These are phyloP conservation scores for Acrobasis repandana DNA, from an alignment of 2,888 invertebrate species.

Conservation along the genomic window DNA sequence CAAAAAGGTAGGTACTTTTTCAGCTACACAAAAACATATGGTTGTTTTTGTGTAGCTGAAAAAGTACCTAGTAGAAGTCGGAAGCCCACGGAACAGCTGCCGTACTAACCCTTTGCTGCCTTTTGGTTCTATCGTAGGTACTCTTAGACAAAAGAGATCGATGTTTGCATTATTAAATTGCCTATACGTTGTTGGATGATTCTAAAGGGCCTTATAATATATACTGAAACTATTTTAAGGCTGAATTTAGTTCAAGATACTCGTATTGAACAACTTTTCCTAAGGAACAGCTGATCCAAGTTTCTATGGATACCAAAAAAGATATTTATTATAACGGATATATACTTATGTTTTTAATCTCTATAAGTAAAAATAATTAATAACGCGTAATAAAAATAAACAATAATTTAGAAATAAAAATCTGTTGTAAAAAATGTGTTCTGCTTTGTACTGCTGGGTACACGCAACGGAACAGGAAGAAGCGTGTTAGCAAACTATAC, in stretches of 20 bases:
- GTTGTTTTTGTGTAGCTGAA: no score
- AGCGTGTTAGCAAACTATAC: conserved; percentile 27
- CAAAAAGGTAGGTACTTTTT: neutral
- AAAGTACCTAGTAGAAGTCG: conserved; percentile 10
- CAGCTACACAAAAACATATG: neutral
- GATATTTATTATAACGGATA: neutral
- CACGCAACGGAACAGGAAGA: conserved; percentile 29
- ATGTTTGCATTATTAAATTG: conserved; percentile 1
- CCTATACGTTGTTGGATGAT: neutral
- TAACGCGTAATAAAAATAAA: neutral
- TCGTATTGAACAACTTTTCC: no score
- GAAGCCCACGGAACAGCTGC: conserved; percentile 12
- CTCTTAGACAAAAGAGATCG: no score
- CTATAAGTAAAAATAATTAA: neutral
- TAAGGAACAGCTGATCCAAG: no score
- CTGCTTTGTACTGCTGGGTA: neutral
- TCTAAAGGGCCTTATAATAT: no score
- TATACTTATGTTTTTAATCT: no score
- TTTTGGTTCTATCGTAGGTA: neutral
- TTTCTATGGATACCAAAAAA: no score
- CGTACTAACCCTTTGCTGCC: neutral
- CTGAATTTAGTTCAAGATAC: no score
- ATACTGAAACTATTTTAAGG: no score
- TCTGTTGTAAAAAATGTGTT: neutral
- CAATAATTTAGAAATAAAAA: conserved; percentile 2